A percentile compares a stretch with the other conserved stretches of the same genome.
These are phyloP conservation scores for Plotosus lineatus DNA, from an alignment of 2,113 vertebrate genomes.

Conservation along the genomic window DNA sequence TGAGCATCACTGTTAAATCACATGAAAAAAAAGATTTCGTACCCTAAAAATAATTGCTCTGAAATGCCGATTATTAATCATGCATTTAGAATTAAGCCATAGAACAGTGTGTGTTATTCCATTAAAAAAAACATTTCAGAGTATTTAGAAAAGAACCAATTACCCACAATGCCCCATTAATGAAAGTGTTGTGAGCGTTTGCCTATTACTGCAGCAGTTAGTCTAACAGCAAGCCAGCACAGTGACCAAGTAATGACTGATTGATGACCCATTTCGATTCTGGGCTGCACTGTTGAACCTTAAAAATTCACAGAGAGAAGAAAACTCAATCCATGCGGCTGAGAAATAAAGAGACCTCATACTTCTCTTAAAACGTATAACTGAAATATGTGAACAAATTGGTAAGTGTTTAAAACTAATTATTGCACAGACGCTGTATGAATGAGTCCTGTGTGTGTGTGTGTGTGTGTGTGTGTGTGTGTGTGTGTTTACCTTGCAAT, in stretches of 20 bases:
- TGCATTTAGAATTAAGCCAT: not conserved
- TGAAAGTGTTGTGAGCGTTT: not conserved
- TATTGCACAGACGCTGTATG: too few relatives aligned
- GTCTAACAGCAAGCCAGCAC: not conserved
- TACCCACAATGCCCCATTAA: not conserved
- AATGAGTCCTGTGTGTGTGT: too few relatives aligned
- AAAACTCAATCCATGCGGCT: too few relatives aligned
- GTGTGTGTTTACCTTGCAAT: too few relatives aligned
- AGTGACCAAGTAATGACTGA: not conserved
- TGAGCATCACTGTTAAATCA: not conserved
- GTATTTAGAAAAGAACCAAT: not conserved
- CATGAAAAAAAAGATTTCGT: too few relatives aligned
- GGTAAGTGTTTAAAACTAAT: too few relatives aligned
- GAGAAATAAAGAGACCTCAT: too few relatives aligned
- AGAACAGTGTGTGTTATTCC: not conserved
- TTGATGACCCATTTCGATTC: not conserved
- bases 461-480: too few relatives aligned
- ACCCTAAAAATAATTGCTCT: not conserved
- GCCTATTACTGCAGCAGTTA: not conserved
- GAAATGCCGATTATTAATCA: not conserved
- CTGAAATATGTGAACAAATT: too few relatives aligned
- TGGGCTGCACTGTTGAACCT: too few relatives aligned
- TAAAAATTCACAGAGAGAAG: too few relatives aligned
- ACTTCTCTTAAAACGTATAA: too few relatives aligned
- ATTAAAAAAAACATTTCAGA: not conserved